Evolutionary conservation across 2,888 invertebrate genomes (phyloP), one percentile per base, ranked within the genome.

Genomic region (Gandaritis pyraliata): DNA sequence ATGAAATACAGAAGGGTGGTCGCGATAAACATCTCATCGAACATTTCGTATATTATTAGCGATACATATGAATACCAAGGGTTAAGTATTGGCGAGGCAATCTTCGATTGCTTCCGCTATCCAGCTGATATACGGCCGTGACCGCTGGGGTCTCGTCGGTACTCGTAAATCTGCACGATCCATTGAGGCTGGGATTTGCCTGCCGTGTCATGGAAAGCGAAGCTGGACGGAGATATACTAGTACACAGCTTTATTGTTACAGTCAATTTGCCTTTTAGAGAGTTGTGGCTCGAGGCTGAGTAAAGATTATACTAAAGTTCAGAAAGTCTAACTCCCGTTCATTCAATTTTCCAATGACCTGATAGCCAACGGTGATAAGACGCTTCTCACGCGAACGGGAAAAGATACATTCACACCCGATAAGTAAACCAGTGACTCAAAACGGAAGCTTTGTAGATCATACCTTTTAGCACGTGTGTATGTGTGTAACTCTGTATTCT

Each of bases 111-210:
- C 70, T 69, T 69, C 76, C 75, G 75, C 75, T 68, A 73, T 74
- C 71, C 58, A 68, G 57, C 67, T 73, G 70, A 73, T 69, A 64
- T 69, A 72, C 67, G 62, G 51, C 59, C 65, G 53, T 67, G 68
- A 59, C 66, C 59, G 63, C 58, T 66, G 67, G 66, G 69, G 58
- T 59, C 58, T 52, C 51, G 49, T 53, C 50, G 50, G 73, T 67
- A 71, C 68, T 72, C 75, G 79, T 83, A 81, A 78, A 82, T 84
- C 79, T 76, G 66, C 75, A 73, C 73, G 71, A 81, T 69, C 75
- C 73, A 79, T 75, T 77, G 77, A 75, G 70, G 72, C 74, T 73
- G 75, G 70, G 76, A 78, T 79, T 74, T 69, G 73, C 74, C 76
- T 74, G 76, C 73, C 73, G 76, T 77, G 64, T 72, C 69, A 65